Percentiles rank a stretch among this genome's conserved stretches.
phyloP scores from a whole-genome alignment of 1,140 invertebrate genomes.

The Melitaea cinxia region DNA sequence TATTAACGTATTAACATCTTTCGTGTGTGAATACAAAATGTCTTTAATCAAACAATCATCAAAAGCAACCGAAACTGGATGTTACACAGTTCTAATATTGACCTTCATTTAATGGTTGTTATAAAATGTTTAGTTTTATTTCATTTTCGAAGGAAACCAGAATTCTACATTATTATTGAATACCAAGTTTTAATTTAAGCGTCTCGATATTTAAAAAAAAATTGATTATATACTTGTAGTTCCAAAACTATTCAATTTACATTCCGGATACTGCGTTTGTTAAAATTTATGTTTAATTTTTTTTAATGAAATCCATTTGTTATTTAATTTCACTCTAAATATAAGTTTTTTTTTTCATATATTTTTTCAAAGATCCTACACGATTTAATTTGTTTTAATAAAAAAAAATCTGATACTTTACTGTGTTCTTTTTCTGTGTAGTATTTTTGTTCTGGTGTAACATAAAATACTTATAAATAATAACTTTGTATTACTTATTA shows the following conservation, averaged over 20 bases:
- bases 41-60: neutral
- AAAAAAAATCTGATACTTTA: too few relatives aligned
- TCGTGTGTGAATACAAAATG: neutral
- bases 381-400: slow-evolving; percentile 10
- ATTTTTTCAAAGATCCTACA: too few relatives aligned
- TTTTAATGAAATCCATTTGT: neutral
- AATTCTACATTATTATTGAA: slow-evolving; percentile 1
- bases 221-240: neutral
- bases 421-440: too few relatives aligned
- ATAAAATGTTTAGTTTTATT: slow-evolving; percentile 13
- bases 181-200: neutral
- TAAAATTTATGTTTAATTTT: neutral
- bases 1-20: slow-evolving; percentile 13
- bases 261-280: neutral
- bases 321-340: neutral
- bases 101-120: slow-evolving; percentile 9
- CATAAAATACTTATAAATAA: too few relatives aligned
- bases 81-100: neutral
- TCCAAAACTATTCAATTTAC: slow-evolving; percentile 10
- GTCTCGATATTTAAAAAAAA: neutral
- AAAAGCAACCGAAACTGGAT: slow-evolving; percentile 9
- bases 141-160: slow-evolving; percentile 9
- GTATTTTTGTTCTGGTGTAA: too few relatives aligned
- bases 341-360: neutral
- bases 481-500: too few relatives aligned